phyloP scores from a whole-genome alignment of 2,113 vertebrate genomes.

The Labrus mixtus region DNA sequence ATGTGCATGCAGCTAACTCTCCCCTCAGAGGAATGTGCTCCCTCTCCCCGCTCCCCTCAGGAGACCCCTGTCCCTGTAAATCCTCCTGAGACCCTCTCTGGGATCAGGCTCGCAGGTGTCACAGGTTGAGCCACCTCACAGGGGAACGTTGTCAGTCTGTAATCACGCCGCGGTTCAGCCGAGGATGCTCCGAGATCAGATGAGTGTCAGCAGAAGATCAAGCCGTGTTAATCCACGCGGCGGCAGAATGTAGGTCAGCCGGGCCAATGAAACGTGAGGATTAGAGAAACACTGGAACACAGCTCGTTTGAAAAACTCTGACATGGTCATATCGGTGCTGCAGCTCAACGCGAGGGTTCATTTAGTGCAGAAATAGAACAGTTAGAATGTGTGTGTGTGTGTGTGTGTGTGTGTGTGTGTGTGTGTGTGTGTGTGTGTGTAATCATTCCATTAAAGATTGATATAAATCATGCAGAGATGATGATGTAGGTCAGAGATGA shows the following conservation, averaged over 20 bases:
- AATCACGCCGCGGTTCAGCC: constrained; percentile 28
- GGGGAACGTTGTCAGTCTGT: constrained; percentile 23
- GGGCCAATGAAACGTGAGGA: constrained; percentile 58
- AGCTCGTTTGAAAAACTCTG: constrained; percentile 42
- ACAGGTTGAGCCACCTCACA: constrained; percentile 3
- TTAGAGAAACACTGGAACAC: constrained; percentile 34
- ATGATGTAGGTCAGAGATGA: constrained; percentile 5
- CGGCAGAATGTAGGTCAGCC: constrained; percentile 56
- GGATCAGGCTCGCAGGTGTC: constrained; percentile 13
- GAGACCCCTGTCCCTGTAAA: background rate
- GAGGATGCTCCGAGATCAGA: constrained; percentile 41
- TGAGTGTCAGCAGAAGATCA: constrained; percentile 45
- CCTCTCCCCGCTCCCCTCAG: constrained; percentile 1
- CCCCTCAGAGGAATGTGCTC: background rate
- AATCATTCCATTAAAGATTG: background rate
- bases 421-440: background rate
- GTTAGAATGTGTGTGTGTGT: background rate
- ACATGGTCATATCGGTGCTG: constrained; percentile 21
- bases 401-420: background rate
- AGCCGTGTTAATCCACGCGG: constrained; percentile 52
- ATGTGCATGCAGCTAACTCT: too few species aligned
- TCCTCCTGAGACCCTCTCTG: constrained; percentile 2
- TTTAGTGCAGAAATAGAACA: constrained; percentile 20
- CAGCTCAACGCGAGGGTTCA: constrained; percentile 1
- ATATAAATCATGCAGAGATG: background rate